phyloP scores from a whole-genome alignment of 2,113 vertebrate genomes.

The Caranx melampygus region DNA sequence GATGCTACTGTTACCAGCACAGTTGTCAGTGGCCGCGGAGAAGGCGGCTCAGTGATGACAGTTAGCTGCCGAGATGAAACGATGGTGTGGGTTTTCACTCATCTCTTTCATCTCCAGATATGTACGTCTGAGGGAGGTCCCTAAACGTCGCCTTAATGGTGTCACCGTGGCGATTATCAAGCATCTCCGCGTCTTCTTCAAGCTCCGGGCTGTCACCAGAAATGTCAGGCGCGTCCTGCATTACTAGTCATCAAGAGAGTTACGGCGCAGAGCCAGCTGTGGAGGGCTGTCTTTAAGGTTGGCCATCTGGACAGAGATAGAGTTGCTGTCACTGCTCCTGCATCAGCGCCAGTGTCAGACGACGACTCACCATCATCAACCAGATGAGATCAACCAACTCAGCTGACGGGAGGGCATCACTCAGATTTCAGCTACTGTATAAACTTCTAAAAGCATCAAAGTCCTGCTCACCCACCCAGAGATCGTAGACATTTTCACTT shows the following conservation, averaged over 20 bases:
- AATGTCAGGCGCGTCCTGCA: constrained; percentile 74
- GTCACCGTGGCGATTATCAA: constrained; percentile 79
- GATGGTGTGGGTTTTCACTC: constrained; percentile 56
- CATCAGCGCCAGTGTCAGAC: background rate
- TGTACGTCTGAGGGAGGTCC: constrained; percentile 73
- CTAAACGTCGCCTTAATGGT: constrained; percentile 80
- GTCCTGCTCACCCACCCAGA: background rate
- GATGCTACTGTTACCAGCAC: constrained; percentile 3
- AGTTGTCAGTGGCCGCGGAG: constrained; percentile 19
- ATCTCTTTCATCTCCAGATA: constrained; percentile 71
- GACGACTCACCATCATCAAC: constrained; percentile 13
- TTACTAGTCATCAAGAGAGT: constrained; percentile 62
- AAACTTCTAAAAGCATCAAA: background rate
- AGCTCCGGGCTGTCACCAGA: constrained; percentile 72
- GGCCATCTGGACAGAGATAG: constrained; percentile 66
- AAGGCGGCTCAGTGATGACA: constrained; percentile 22
- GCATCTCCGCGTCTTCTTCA: constrained; percentile 52
- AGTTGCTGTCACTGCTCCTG: constrained; percentile 12
- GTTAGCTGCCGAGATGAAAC: constrained; percentile 46
- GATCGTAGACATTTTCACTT: background rate
- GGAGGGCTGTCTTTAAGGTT: constrained; percentile 67
- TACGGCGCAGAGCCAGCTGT: constrained; percentile 59
- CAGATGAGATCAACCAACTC: constrained; percentile 19
- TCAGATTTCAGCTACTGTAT: background rate
- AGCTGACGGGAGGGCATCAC: background rate